A percentile compares a stretch with the other conserved stretches of the same genome.
These are phyloP conservation scores for Anarrhichthys ocellatus DNA, from an alignment of 2,113 vertebrate species.

Conservation along the genomic window DNA sequence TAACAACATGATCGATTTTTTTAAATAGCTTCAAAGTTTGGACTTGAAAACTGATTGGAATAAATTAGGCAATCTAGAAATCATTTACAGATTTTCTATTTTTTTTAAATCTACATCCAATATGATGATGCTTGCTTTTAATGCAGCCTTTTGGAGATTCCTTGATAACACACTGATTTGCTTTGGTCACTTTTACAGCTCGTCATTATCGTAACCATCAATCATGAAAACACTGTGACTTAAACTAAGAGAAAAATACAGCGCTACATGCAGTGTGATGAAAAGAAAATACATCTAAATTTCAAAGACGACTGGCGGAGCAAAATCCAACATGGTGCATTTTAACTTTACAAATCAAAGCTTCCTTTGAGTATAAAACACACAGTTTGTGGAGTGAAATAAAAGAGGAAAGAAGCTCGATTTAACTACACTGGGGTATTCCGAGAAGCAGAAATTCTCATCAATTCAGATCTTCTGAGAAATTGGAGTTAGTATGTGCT, in stretches of 20 bases:
- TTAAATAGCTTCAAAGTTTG: no score
- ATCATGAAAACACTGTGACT: not conserved
- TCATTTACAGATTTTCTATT: not conserved
- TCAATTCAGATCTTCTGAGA: not conserved
- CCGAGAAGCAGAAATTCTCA: not conserved
- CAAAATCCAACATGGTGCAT: not conserved
- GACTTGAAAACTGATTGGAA: not conserved
- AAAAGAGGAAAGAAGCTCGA: no score
- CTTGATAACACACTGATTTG: conserved; percentile 4
- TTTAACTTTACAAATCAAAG: not conserved
- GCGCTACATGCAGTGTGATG: not conserved
- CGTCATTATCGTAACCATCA: conserved; percentile 4
- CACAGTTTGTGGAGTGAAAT: no score
- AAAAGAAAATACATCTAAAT: not conserved
- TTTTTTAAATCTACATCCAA: not conserved
- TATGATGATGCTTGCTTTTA: not conserved
- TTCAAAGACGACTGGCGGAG: not conserved
- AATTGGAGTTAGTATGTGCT: not conserved
- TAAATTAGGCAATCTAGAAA: not conserved
- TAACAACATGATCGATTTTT: not conserved
- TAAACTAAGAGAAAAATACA: not conserved
- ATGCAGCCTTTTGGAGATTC: not conserved
- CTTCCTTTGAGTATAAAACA: not conserved
- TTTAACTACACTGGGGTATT: not conserved
- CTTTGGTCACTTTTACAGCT: conserved; percentile 26